Conservation (phyloP, 2,888 invertebrate genomes). For the Drosophila falleni region DNA sequence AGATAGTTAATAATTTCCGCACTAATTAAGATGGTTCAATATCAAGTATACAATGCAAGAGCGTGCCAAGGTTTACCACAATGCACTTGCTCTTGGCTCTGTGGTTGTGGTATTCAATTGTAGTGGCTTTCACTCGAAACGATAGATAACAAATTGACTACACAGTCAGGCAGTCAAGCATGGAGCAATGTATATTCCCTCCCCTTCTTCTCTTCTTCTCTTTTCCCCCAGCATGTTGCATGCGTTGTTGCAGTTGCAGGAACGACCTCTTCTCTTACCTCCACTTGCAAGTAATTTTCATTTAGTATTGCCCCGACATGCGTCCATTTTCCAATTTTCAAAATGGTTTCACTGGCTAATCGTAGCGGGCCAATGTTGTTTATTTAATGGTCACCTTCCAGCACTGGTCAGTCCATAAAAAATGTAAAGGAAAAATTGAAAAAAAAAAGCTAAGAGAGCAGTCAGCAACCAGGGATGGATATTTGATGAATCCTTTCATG, state of each 20-base stretch:
- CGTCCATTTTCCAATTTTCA: slow-evolving; percentile 52
- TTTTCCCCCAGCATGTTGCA: slow-evolving; percentile 21
- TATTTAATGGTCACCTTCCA: slow-evolving; percentile 45
- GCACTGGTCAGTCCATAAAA: slow-evolving; percentile 26
- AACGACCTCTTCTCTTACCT: background rate
- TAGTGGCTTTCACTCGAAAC: slow-evolving; percentile 47
- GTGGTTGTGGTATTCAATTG: background rate
- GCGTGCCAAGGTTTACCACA: slow-evolving; percentile 44
- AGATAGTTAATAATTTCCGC: slow-evolving; percentile 79
- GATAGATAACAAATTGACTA: slow-evolving; percentile 35
- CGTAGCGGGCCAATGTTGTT: slow-evolving; percentile 37
- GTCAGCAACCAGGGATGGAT: slow-evolving; percentile 12
- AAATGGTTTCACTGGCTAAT: slow-evolving; percentile 47
- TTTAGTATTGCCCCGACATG: slow-evolving; percentile 30
- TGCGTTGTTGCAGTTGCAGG: slow-evolving; percentile 28
- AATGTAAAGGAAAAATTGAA: slow-evolving; percentile 29
- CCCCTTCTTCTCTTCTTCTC: no score
- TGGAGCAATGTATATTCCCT: slow-evolving; percentile 15
- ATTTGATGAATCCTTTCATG: background rate
- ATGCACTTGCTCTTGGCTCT: background rate
- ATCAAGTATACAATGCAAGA: slow-evolving; percentile 39
- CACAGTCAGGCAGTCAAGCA: slow-evolving; percentile 37
- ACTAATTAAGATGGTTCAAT: slow-evolving; percentile 70
- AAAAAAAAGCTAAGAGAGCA: slow-evolving; percentile 6
- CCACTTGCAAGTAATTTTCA: slow-evolving; percentile 12